Conservation (phyloP, 2,797 vertebrate species). For the Cynopterus sphinx region DNA sequence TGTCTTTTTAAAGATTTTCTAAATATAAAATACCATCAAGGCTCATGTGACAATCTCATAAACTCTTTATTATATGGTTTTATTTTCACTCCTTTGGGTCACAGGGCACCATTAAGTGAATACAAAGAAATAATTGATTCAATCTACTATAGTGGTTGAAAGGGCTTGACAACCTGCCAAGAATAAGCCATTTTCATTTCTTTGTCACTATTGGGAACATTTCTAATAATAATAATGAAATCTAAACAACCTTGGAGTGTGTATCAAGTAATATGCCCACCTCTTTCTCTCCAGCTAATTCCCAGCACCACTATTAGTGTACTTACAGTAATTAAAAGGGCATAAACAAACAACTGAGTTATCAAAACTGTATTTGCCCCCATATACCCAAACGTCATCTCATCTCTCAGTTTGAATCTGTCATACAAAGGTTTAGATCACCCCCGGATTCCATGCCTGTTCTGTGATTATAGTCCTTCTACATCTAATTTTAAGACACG, state of each 20-base stretch:
- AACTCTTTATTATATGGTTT: not conserved
- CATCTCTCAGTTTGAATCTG: not conserved
- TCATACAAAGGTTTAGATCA: not conserved
- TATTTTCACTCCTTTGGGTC: slow-evolving; percentile 21
- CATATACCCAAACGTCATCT: not conserved
- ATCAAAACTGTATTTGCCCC: not conserved
- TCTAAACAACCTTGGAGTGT: not conserved
- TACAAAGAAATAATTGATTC: slow-evolving; percentile 39
- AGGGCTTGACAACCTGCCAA: slow-evolving; percentile 20
- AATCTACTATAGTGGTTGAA: slow-evolving; percentile 7
- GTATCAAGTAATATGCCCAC: not conserved
- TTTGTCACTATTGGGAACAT: not conserved
- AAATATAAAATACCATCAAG: not conserved
- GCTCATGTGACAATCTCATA: not conserved
- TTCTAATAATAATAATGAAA: not conserved
- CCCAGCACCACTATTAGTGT: not conserved
- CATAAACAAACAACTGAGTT: slow-evolving; percentile 1
- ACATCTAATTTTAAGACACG: not conserved
- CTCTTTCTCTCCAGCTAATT: not conserved
- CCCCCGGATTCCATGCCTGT: not conserved
- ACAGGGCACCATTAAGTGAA: not conserved
- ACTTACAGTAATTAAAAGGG: not conserved
- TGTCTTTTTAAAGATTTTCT: not conserved
- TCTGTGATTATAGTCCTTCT: not conserved
- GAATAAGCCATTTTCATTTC: slow-evolving; percentile 22